Evolutionary conservation across 2,888 invertebrate species (phyloP), one percentile per base, ranked within the genome.

Genomic region (Drosophila prostipennis): DNA sequence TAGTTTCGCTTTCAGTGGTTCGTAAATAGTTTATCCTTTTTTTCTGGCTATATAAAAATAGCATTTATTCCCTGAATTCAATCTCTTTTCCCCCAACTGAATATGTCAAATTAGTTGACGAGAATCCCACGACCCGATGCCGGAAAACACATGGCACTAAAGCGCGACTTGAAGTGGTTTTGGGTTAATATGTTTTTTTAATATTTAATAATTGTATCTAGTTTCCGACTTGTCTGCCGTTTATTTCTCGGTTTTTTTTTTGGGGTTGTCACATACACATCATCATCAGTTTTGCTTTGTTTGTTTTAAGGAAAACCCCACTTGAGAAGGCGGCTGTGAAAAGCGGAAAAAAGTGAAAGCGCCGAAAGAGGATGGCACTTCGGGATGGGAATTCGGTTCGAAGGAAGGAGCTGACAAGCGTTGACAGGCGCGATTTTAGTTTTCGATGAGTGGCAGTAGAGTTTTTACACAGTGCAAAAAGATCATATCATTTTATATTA

Each of bases 201-300:
- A 88, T 83, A 82, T 86, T 82, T 82, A 88, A 82, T 82, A 82
- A 88, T 88, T 82, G 82, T 82, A 82, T 82, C 82, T 80, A 86
- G 82, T 82, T 82, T 83, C 82, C 55, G 61, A 69, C 74, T 86
- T 86, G 78, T 76, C 51, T 6, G 37, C 26, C 13, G 37, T n/a
- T 43, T 54, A 23, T 51, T 42, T 6, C 10, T 32, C 14, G n/a
- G 8, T 36, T 48, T 42, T 42, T 48, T 42, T 42, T 45, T 42
- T 36, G 56, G 42, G 52, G 54, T 34, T 49, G 70, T 57, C 48
- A 57, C 61, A 56, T 59, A 56, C 59, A 61, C 79, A 76, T 72
- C 74, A 68, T 26, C 26, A 26, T 5, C n/a, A n/a, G 53, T 63
- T 70, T 56, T 26, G 26, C 26, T n/a, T n/a, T n/a, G n/a, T n/a